Evolutionary conservation across 2,113 vertebrate species (phyloP).

Genomic region (Petrocephalus microphthalmus): DNA sequence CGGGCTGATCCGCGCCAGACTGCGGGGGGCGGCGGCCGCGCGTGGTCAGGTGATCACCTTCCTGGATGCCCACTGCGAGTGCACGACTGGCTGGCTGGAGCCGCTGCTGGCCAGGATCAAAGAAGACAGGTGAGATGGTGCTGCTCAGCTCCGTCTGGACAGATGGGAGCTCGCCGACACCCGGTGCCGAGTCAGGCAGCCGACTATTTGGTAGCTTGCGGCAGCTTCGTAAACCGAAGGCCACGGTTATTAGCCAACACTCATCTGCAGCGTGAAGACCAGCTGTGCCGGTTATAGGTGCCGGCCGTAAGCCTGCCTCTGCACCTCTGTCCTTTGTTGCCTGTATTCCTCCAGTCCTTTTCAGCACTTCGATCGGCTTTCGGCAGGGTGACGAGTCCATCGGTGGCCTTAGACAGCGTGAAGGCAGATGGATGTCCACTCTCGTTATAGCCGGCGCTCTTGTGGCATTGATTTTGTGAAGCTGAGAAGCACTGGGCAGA

Average conservation of each 20-base stretch:
- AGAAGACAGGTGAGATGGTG: constrained; percentile 64
- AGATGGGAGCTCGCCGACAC: neutral
- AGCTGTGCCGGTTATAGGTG: neutral
- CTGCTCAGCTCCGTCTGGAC: neutral
- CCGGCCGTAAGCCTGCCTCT: neutral
- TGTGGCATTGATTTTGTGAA: neutral
- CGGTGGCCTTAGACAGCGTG: neutral
- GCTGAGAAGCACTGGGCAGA: neutral
- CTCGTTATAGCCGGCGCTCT: neutral
- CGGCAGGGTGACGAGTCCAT: neutral
- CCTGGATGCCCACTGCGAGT: constrained; percentile 94
- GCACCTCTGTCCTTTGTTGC: neutral
- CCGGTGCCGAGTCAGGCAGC: neutral
- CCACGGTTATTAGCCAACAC: neutral
- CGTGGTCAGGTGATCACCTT: constrained; percentile 90
- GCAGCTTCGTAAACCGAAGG: neutral
- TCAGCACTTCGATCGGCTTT: neutral
- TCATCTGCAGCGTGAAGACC: neutral
- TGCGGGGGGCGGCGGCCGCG: constrained; percentile 83
- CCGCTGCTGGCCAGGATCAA: constrained; percentile 84
- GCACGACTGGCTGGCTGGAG: constrained; percentile 88
- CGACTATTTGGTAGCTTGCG: neutral
- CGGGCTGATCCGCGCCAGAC: constrained; percentile 84
- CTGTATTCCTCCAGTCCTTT: neutral
- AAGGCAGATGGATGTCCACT: neutral